Percentiles rank a stretch among this genome's conserved stretches.
Conservation (phyloP, 2,888 invertebrate genomes). For the Tachina grossa region DNA sequence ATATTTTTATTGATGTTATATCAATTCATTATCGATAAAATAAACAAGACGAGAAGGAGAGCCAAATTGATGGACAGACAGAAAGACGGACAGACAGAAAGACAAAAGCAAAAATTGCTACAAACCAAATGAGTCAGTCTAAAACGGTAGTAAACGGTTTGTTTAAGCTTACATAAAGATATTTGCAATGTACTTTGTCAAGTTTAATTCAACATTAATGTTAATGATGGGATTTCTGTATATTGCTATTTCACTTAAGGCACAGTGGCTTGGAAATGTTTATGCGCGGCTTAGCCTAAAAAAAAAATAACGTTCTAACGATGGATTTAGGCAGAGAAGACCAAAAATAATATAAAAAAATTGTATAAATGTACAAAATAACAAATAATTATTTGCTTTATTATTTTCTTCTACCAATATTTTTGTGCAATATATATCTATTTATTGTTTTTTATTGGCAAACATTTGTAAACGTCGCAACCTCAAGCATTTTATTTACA, state of each 20-base stretch:
- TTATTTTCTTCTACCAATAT: too few relatives aligned
- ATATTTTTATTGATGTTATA: conserved; percentile 36
- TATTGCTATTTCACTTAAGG: background rate
- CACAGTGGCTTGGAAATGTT: conserved; percentile 16
- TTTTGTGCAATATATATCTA: too few relatives aligned
- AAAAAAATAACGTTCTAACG: too few relatives aligned
- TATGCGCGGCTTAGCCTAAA: background rate
- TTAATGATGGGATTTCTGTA: conserved; percentile 15
- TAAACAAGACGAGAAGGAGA: background rate
- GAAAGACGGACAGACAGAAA: background rate
- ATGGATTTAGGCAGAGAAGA: too few relatives aligned
- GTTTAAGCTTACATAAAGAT: conserved; percentile 29
- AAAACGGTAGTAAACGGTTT: conserved; percentile 44
- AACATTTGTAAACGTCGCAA: too few relatives aligned
- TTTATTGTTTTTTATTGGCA: too few relatives aligned
- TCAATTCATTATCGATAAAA: conserved; percentile 34
- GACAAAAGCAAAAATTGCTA: too few relatives aligned
- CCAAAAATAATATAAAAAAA: too few relatives aligned
- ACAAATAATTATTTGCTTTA: too few relatives aligned
- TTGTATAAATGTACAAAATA: too few relatives aligned
- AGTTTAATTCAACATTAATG: conserved; percentile 24
- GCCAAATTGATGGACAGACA: background rate
- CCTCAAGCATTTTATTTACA: too few relatives aligned
- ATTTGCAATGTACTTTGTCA: conserved; percentile 32
- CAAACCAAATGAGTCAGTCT: background rate